Percentiles rank a stretch among this genome's conserved stretches.
These are phyloP conservation scores for Valencia hispanica DNA, from an alignment of 2,797 vertebrate genomes.

Conservation along the genomic window DNA sequence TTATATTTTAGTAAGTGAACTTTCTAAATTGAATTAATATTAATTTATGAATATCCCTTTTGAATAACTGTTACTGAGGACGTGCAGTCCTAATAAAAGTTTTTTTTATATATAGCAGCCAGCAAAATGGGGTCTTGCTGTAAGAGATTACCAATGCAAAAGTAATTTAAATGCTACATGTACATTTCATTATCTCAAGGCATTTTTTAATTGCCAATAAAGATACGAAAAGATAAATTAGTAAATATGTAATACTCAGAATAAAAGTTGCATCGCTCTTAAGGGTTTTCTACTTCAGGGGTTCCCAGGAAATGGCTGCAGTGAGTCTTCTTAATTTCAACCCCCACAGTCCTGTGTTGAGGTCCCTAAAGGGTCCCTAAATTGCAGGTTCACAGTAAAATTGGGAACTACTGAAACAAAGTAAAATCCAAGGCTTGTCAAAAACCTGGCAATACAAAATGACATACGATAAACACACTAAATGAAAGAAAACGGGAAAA, in stretches of 20 bases:
- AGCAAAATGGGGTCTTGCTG: background rate
- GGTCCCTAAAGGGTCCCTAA: background rate
- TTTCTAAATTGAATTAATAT: background rate
- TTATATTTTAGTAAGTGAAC: too few relatives aligned
- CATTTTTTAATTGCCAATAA: background rate
- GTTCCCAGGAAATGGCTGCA: background rate
- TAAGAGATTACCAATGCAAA: background rate
- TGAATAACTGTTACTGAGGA: background rate
- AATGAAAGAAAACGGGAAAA: background rate
- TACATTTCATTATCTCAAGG: background rate
- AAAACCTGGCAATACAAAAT: background rate
- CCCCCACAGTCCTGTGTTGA: background rate
- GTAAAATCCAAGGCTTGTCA: background rate
- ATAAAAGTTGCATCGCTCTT: background rate
- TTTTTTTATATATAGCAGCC: constrained; percentile 1
- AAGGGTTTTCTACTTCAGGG: background rate
- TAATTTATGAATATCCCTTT: background rate
- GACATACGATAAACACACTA: background rate
- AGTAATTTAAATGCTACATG: background rate
- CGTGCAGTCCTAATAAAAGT: background rate
- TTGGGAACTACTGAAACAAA: background rate
- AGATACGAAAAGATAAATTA: background rate
- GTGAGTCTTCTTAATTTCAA: background rate
- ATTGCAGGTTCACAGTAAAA: background rate
- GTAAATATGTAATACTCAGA: background rate